These are phyloP conservation scores for Physeter macrocephalus DNA, from an alignment of 2,113 vertebrate genomes.

Conservation along the genomic window DNA sequence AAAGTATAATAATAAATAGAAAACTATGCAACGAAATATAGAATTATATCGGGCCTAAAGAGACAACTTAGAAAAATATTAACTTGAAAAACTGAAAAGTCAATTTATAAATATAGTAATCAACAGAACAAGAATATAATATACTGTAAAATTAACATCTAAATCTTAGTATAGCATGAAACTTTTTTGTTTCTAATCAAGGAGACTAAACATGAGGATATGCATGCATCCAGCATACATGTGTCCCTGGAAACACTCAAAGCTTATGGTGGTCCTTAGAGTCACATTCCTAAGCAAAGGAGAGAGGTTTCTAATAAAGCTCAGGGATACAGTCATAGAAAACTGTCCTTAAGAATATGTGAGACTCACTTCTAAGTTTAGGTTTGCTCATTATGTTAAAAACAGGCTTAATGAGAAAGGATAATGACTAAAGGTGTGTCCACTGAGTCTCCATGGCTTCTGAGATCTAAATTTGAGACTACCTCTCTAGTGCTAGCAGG, in stretches of 20 bases:
- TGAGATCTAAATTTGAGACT: neutral
- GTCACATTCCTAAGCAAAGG: neutral
- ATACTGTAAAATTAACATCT: neutral
- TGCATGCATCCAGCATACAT: neutral
- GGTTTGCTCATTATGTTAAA: neutral
- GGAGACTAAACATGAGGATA: neutral
- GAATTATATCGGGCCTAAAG: neutral
- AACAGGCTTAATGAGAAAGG: neutral
- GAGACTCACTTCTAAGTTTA: neutral
- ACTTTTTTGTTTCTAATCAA: neutral
- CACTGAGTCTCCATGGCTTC: neutral
- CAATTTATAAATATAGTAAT: neutral
- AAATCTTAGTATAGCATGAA: neutral
- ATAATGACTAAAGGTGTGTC: neutral
- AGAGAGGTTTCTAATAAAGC: neutral
- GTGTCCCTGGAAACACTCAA: neutral
- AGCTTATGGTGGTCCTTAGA: neutral
- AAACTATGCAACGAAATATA: neutral
- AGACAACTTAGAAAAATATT: slow-evolving; percentile 16
- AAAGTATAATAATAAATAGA: neutral
- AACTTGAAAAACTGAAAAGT: slow-evolving; percentile 25
- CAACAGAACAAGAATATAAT: neutral
- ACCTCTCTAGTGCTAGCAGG: neutral
- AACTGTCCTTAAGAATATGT: neutral
- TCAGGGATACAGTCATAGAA: neutral